These are phyloP conservation scores for Drosophila sp. DNA, from an alignment of 1,140 invertebrate genomes.

Conservation along the genomic window DNA sequence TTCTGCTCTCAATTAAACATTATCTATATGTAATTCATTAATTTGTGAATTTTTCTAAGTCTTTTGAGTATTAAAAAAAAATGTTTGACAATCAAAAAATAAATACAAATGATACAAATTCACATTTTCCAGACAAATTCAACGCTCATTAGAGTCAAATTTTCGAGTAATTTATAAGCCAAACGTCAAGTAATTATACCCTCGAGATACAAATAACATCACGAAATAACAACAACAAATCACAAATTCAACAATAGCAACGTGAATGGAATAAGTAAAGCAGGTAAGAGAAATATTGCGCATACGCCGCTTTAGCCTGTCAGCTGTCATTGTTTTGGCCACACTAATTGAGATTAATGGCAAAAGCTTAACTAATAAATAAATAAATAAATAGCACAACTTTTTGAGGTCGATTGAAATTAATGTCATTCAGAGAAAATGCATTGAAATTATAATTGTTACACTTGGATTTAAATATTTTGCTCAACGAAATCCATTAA, in stretches of 20 bases:
- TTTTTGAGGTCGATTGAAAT: not conserved
- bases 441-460: too few relatives aligned
- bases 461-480: too few relatives aligned
- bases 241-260: slow-evolving; percentile 10
- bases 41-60: too few relatives aligned
- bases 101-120: slow-evolving; percentile 24
- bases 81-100: slow-evolving; percentile 17
- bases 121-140: slow-evolving; percentile 15
- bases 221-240: slow-evolving; percentile 7
- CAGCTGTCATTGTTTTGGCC: slow-evolving; percentile 44
- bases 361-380: slow-evolving; percentile 31
- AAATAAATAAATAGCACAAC: slow-evolving; percentile 26
- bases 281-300: slow-evolving; percentile 49
- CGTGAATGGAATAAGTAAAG: slow-evolving; percentile 18
- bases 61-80: too few relatives aligned
- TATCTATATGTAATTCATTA: too few relatives aligned
- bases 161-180: slow-evolving; percentile 46
- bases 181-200: slow-evolving; percentile 49
- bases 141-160: slow-evolving; percentile 24
- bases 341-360: slow-evolving; percentile 69
- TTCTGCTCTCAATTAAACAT: not conserved
- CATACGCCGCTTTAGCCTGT: slow-evolving; percentile 55
- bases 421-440: too few relatives aligned
- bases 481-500: too few relatives aligned
- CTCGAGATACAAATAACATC: slow-evolving; percentile 16